These are phyloP conservation scores for Adineta ricciae DNA, from an alignment of 2,888 invertebrate genomes.

Conservation along the genomic window DNA sequence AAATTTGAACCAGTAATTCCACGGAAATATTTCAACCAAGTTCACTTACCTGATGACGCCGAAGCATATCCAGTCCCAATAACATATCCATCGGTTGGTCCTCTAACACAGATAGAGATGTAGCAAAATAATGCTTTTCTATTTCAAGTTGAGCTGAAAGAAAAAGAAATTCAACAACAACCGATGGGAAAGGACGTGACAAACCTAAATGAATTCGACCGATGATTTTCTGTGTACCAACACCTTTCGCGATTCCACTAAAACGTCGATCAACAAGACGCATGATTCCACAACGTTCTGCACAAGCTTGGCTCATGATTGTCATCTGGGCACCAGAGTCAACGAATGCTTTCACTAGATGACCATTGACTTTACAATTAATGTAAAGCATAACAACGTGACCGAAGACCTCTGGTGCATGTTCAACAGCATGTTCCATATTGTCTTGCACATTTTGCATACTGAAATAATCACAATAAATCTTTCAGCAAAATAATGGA, in stretches of 20 bases:
- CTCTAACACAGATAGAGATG: conserved; percentile 88
- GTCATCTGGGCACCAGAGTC: conserved; percentile 96
- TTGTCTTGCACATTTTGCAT: conserved; percentile 83
- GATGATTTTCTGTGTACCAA: conserved; percentile 86
- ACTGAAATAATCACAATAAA: too few species aligned
- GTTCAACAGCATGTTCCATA: conserved; percentile 97
- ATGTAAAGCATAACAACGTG: conserved; percentile 94
- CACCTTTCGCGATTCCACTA: conserved; percentile 92
- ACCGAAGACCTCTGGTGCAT: conserved; percentile 93
- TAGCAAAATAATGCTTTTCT: conserved; percentile 78
- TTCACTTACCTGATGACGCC: conserved; percentile 71
- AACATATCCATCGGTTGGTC: conserved; percentile 98
- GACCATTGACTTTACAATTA: conserved; percentile 84
- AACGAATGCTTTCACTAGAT: conserved; percentile 91
- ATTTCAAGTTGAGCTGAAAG: conserved; percentile 71
- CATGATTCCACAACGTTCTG: conserved; percentile 61
- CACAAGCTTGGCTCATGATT: conserved; percentile 90
- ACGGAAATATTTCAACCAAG: neutral
- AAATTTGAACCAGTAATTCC: neutral
- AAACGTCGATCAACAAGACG: conserved; percentile 68
- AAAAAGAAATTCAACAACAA: neutral
- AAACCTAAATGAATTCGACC: conserved; percentile 70
- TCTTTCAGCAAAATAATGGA: too few species aligned
- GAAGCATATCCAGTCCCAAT: conserved; percentile 89
- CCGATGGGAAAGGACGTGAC: conserved; percentile 37